These are phyloP conservation scores for Blastobasis adustella DNA, from an alignment of 2,888 invertebrate genomes.

Conservation along the genomic window DNA sequence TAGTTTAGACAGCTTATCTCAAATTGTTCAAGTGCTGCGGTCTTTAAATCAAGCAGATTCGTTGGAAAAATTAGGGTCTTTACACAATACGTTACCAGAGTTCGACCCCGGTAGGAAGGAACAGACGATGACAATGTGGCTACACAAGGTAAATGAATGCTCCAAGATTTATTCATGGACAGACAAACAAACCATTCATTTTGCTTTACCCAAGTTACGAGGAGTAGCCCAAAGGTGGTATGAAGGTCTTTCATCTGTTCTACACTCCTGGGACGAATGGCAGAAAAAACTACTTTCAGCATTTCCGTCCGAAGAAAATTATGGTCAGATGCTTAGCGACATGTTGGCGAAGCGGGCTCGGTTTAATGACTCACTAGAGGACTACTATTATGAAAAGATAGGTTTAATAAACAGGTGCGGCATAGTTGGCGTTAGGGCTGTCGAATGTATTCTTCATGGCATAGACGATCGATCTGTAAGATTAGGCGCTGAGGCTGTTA, in stretches of 20 bases:
- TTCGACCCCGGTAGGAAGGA: background rate
- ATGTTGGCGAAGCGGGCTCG: constrained; percentile 8
- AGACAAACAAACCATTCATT: constrained; percentile 1
- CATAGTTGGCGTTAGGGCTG: constrained; percentile 1
- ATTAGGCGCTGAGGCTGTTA: constrained; percentile 9
- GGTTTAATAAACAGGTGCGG: constrained; percentile 11
- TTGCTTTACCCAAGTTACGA: background rate
- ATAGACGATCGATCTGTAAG: constrained; percentile 6
- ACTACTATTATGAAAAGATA: constrained; percentile 12
- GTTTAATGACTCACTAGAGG: constrained; percentile 9
- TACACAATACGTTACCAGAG: constrained; percentile 24
- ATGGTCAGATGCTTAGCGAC: constrained; percentile 8
- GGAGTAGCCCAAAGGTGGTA: constrained; percentile 2
- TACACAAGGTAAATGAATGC: constrained; percentile 4
- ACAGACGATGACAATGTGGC: constrained; percentile 1
- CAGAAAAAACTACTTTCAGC: constrained; percentile 9
- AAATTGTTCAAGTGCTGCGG: no score
- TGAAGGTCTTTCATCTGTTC: background rate
- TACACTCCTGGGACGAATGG: constrained; percentile 8
- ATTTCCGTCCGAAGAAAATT: constrained; percentile 9
- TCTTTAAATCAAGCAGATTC: background rate
- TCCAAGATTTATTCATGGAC: constrained; percentile 1
- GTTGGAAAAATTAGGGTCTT: no score
- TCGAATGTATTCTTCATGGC: constrained; percentile 11
- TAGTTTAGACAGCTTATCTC: no score